Evolutionary conservation across 1,140 invertebrate genomes (phyloP).

Genomic region (Scylla paramamosain): DNA sequence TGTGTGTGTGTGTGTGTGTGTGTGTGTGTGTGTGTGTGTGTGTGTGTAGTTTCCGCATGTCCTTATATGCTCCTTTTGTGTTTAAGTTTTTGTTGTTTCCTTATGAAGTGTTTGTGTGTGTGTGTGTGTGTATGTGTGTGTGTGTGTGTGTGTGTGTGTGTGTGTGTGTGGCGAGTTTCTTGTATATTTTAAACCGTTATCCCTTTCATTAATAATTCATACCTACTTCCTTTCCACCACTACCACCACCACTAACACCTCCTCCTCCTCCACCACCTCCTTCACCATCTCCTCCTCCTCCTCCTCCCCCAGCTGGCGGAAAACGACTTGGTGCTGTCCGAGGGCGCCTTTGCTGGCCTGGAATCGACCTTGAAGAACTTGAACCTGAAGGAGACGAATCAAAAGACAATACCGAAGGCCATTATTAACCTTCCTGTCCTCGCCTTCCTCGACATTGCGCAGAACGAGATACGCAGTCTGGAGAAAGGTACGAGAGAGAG

Average conservation of each 20-base stretch:
- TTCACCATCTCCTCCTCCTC: not conserved
- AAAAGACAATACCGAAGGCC: slow-evolving; percentile 89
- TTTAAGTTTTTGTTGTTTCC: not conserved
- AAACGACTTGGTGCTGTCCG: slow-evolving; percentile 89
- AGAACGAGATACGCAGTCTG: slow-evolving; percentile 91
- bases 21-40: too few species aligned
- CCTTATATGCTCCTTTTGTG: too few species aligned
- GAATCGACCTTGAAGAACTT: slow-evolving; percentile 92
- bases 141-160: not conserved
- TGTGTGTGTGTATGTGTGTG: slow-evolving; percentile 15
- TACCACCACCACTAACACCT: not conserved
- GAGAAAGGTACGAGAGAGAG: slow-evolving; percentile 82
- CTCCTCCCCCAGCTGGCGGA: slow-evolving; percentile 84
- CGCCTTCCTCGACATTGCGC: slow-evolving; percentile 94
- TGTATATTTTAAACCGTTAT: not conserved
- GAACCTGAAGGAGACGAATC: slow-evolving; percentile 92
- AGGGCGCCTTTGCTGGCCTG: slow-evolving; percentile 87
- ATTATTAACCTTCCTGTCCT: slow-evolving; percentile 88
- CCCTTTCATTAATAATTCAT: not conserved
- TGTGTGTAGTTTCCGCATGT: not conserved
- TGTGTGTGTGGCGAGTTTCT: not conserved
- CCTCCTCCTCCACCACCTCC: not conserved
- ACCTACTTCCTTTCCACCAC: not conserved
- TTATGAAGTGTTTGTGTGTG: not conserved
- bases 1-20: too few species aligned